These are phyloP conservation scores for Cantharis rustica DNA, from an alignment of 2,888 invertebrate genomes.

Conservation along the genomic window DNA sequence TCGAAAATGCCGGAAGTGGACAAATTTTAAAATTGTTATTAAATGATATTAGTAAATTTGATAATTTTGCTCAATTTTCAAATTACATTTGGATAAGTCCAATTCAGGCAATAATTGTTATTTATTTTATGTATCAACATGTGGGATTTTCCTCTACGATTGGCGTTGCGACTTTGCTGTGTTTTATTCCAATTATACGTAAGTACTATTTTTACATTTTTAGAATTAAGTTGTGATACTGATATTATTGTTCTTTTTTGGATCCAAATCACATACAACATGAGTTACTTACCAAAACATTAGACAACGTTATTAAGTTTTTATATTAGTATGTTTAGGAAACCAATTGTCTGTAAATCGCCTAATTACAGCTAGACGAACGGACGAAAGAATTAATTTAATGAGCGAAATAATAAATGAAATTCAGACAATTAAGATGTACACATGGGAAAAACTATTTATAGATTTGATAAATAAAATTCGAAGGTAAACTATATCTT, in stretches of 20 bases:
- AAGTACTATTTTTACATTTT: no score
- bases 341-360: conserved; percentile 77
- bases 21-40: conserved; percentile 63
- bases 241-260: no score
- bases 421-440: conserved; percentile 95
- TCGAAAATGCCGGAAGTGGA: conserved; percentile 82
- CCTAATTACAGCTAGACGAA: conserved; percentile 75
- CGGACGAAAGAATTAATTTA: conserved; percentile 82
- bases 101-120: conserved; percentile 72
- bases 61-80: conserved; percentile 76
- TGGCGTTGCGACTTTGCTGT: conserved; percentile 59
- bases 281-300: no score
- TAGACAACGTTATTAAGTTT: no score
- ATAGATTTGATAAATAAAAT: conserved; percentile 72
- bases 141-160: conserved; percentile 60
- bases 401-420: conserved; percentile 92
- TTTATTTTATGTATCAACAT: conserved; percentile 68
- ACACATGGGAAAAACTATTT: conserved; percentile 92
- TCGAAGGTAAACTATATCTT: conserved; percentile 55
- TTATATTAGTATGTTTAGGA: conserved; percentile 58
- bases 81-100: conserved; percentile 84
- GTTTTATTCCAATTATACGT: conserved; percentile 56
- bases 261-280: no score
- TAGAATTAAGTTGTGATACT: no score
- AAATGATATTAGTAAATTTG: conserved; percentile 87